phyloP scores from a whole-genome alignment of 2,113 vertebrate genomes.

The Aspiorhynchus laticeps region DNA sequence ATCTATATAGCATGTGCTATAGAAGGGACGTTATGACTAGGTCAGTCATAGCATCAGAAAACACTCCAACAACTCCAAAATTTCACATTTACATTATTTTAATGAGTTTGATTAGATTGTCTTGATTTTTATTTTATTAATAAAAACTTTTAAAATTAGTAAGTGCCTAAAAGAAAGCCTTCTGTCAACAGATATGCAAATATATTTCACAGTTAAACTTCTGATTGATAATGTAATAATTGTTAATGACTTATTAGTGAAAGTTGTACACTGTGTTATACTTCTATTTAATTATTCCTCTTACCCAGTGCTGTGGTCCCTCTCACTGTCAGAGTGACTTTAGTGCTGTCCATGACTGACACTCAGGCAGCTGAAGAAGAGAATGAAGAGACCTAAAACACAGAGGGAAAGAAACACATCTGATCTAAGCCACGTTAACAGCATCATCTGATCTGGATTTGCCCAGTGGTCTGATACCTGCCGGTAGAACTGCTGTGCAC shows the following conservation, averaged over 20 bases:
- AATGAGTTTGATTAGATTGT: not conserved
- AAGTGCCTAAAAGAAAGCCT: not conserved
- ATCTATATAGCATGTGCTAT: not conserved
- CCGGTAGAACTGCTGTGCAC: not conserved
- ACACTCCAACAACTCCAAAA: not conserved
- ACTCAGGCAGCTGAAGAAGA: not conserved
- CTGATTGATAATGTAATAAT: not conserved
- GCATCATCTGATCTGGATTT: not conserved
- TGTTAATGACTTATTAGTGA: not conserved
- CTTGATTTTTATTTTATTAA: not conserved
- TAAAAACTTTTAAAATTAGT: not conserved
- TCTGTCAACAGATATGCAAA: not conserved
- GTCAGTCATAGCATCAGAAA: not conserved
- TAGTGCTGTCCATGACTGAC: slow-evolving; percentile 80
- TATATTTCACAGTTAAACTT: not conserved
- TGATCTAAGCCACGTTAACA: not conserved
- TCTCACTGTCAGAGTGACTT: slow-evolving; percentile 84
- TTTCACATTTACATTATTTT: not conserved
- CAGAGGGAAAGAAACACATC: not conserved
- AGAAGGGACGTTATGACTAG: not conserved
- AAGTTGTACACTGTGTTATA: slow-evolving; percentile 5
- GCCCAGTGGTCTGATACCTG: not conserved
- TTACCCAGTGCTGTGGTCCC: slow-evolving; percentile 87
- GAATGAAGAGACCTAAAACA: slow-evolving; percentile 10
- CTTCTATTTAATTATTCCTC: not conserved